Conservation (phyloP, 1,140 invertebrate species). For the Drosophila orosa region DNA sequence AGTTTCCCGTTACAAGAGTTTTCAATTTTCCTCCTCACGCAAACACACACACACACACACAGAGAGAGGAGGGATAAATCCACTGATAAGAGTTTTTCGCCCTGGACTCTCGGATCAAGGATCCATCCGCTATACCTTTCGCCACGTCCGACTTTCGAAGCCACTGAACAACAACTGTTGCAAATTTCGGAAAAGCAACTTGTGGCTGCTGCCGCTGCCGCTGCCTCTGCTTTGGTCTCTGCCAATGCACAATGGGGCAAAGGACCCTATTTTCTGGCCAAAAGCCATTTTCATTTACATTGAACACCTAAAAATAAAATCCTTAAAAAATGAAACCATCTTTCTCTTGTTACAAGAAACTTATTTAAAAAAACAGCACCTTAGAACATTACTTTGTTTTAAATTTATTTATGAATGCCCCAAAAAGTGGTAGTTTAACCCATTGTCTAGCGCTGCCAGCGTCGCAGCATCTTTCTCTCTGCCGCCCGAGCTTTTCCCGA, state of each 20-base stretch:
- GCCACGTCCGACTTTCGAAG: conserved; percentile 79
- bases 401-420: too few relatives aligned
- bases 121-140: conserved; percentile 57
- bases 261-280: neutral
- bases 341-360: too few relatives aligned
- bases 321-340: neutral
- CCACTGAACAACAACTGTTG: conserved; percentile 82
- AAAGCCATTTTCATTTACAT: neutral
- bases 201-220: conserved; percentile 59
- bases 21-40: conserved; percentile 28
- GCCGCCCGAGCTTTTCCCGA: conserved; percentile 47
- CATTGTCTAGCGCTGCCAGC: conserved; percentile 11
- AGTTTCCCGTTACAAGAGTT: conserved; percentile 53
- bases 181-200: conserved; percentile 78
- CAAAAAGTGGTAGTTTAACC: neutral
- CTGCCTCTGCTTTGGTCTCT: neutral
- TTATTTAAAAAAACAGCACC: too few relatives aligned
- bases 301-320: too few relatives aligned
- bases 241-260: neutral
- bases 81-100: conserved; percentile 65
- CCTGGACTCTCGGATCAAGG: conserved; percentile 16
- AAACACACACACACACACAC: neutral
- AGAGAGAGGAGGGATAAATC: neutral
- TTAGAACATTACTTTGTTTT: too few relatives aligned
- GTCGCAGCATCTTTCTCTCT: conserved; percentile 54